phyloP scores from a whole-genome alignment of 2,888 invertebrate genomes.

The Pasiphila rectangulata region DNA sequence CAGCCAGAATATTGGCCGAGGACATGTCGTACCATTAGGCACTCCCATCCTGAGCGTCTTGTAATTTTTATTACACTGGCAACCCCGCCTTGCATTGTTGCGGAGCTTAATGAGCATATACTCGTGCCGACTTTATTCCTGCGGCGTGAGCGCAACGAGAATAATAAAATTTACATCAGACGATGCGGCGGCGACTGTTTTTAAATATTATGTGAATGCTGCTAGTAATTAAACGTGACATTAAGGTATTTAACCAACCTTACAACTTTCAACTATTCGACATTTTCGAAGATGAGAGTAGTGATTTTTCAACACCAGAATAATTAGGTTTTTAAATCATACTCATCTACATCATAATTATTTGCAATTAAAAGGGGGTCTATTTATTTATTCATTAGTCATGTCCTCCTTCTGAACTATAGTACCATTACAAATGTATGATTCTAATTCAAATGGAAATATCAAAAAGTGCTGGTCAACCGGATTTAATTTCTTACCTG shows the following conservation, averaged over 20 bases:
- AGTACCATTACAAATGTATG: too few species aligned
- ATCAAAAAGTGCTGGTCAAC: not conserved
- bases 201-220: slow-evolving; percentile 16
- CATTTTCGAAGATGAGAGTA: too few species aligned
- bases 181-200: slow-evolving; percentile 35
- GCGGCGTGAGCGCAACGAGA: slow-evolving; percentile 37
- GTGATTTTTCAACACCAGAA: too few species aligned
- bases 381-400: too few species aligned
- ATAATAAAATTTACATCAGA: slow-evolving; percentile 34
- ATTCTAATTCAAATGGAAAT: too few species aligned
- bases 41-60: slow-evolving; percentile 72
- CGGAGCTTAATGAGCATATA: slow-evolving; percentile 61
- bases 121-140: slow-evolving; percentile 48
- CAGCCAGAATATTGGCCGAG: slow-evolving; percentile 49
- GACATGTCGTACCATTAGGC: slow-evolving; percentile 64
- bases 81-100: slow-evolving; percentile 76
- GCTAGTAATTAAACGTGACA: slow-evolving; percentile 3
- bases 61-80: slow-evolving; percentile 69
- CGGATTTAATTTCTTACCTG: slow-evolving; percentile 42
- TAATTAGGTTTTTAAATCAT: too few species aligned
- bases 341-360: too few species aligned
- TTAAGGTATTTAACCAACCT: not conserved
- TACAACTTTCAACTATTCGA: too few species aligned
- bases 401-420: too few species aligned
- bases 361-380: too few species aligned